phyloP scores from a whole-genome alignment of 2,113 vertebrate species.

The Erythrolamprus reginae region DNA sequence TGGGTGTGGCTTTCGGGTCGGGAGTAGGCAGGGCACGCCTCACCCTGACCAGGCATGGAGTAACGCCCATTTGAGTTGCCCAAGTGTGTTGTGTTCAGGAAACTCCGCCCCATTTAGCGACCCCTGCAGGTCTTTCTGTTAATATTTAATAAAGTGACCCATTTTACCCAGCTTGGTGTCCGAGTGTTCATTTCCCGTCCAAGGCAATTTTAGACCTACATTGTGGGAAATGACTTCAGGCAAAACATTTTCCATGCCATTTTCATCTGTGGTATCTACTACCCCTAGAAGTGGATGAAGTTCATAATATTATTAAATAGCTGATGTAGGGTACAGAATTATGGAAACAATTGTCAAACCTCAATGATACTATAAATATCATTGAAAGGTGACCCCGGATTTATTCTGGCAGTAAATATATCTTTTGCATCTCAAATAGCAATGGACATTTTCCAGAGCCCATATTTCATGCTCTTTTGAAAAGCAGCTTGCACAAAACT shows the following conservation, averaged over 20 bases:
- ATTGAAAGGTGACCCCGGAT: background rate
- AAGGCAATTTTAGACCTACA: background rate
- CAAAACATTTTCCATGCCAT: background rate
- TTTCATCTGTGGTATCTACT: background rate
- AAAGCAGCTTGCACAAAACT: background rate
- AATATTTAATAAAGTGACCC: no score
- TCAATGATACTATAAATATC: background rate
- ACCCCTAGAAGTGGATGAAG: background rate
- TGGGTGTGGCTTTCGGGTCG: no score
- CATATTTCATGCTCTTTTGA: background rate
- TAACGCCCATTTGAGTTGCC: no score
- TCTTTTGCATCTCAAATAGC: background rate
- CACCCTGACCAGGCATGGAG: no score
- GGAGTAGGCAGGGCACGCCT: no score
- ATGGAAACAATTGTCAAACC: background rate
- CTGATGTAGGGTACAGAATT: background rate
- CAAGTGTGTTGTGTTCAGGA: no score
- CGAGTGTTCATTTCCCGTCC: no score
- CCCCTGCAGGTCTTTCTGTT: no score
- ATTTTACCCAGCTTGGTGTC: no score
- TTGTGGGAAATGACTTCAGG: background rate
- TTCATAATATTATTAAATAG: background rate
- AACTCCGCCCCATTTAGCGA: no score
- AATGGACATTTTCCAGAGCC: background rate
- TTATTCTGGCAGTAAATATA: background rate